Base-by-base conservation (phyloP, 2,113 vertebrate species). In the Gymnogyps californianus region DNA sequence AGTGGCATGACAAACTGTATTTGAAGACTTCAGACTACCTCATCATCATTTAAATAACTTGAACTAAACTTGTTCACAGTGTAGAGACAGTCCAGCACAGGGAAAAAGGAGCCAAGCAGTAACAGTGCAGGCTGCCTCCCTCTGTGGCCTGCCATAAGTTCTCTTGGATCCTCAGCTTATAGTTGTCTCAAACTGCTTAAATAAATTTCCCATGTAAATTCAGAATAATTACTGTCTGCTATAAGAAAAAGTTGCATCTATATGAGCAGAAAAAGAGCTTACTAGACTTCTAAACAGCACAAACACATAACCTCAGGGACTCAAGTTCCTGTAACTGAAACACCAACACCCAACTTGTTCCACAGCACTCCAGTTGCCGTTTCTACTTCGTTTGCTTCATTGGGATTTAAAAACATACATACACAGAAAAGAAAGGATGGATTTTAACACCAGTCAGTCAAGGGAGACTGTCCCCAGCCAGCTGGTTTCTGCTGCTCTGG, bases 161-260 rank as follows among this genome's bases (percentile, higher is more conserved):
- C 84, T 66, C 75, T 44, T 78, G 74, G 66, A 71, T 74, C 70
- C 57, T 71, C 58, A 76, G 49, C 72, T 76, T 61, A 57, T 1
- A 51, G 93, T 34, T 83, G 84, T 83, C 89, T 95, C 81, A 90
- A 75, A 78, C 65, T 49, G 54, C 77, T 89, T 54, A 62, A 70
- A 87, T 58, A 93, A 83, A 96, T 66, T 88, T 91, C 87, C 91
- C 87, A n/a, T 86, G 93, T 87, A 96, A 96, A 96, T 77, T 75
- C 81, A 82, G 78, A 88, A 57, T 54, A 93, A 62, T 80, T 77
- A 69, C 38, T 67, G 57, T 15, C 70, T 87, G 65, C 76, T 86
- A 51, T 46, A 86, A 83, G 54, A 67, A 96, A 88, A 90, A 80
- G 77, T 44, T 92, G 74, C 74, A 65, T 82, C 93, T 92, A 25